These are phyloP conservation scores for Stichopus chloronotus DNA, from an alignment of 35 echinoderm and acorn worm genomes.

Conservation along the genomic window DNA sequence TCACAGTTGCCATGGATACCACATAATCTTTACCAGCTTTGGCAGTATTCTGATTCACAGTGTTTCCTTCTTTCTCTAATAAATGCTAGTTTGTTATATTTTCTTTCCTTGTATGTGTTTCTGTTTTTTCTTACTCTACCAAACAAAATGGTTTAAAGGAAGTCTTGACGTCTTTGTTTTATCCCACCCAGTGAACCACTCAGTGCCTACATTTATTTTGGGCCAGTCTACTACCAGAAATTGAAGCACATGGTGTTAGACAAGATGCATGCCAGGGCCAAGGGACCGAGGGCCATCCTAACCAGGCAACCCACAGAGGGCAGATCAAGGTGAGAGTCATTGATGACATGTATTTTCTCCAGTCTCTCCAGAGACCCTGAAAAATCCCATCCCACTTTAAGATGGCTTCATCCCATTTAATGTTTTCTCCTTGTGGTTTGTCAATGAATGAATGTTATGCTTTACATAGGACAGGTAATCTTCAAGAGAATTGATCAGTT, in stretches of 20 bases:
- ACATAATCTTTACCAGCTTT: too few relatives aligned
- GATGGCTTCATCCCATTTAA: neutral
- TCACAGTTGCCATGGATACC: too few relatives aligned
- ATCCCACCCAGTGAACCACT: constrained; percentile 75
- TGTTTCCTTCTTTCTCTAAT: too few relatives aligned
- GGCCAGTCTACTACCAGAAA: constrained; percentile 99
- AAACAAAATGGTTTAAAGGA: too few relatives aligned
- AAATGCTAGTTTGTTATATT: too few relatives aligned
- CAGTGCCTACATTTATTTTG: constrained; percentile 99
- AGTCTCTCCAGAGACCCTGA: too few relatives aligned
- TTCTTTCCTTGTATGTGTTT: too few relatives aligned
- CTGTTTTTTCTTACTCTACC: too few relatives aligned
- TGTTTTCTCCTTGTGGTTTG: too few relatives aligned
- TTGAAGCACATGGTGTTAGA: constrained; percentile 99
- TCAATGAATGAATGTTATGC: neutral
- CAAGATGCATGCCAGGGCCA: constrained; percentile 99
- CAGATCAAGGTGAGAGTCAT: constrained; percentile 81
- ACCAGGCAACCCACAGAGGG: constrained; percentile 98
- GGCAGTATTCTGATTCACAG: too few relatives aligned
- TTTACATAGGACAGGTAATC: neutral
- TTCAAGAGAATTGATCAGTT: neutral
- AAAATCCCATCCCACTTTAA: too few relatives aligned
- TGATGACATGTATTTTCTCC: neutral
- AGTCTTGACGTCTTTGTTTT: too few relatives aligned
- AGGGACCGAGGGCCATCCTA: constrained; percentile 91